Evolutionary conservation across 2,113 vertebrate species (phyloP).

Genomic region (Mustela nigripes): DNA sequence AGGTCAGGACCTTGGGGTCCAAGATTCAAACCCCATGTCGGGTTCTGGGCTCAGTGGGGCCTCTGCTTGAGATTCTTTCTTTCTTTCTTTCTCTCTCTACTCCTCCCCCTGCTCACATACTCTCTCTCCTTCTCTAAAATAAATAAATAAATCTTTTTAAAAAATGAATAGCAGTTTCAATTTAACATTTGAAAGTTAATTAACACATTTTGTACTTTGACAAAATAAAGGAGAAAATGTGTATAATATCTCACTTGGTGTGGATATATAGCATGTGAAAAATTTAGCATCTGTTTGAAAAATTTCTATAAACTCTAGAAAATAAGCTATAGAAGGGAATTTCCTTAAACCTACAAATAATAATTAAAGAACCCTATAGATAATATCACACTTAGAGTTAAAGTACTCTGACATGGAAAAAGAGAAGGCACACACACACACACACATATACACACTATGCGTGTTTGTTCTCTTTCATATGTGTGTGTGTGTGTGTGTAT

Average conservation of each 20-base stretch:
- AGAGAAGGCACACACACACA: too few species aligned
- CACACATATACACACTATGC: background rate
- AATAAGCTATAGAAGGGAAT: background rate
- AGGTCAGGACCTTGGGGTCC: background rate
- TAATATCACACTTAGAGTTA: background rate
- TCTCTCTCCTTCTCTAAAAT: background rate
- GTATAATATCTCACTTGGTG: background rate
- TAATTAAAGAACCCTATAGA: background rate
- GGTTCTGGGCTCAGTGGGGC: background rate
- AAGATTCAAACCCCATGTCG: background rate
- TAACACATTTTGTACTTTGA: background rate
- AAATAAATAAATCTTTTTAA: background rate
- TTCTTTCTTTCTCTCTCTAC: background rate
- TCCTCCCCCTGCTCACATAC: background rate
- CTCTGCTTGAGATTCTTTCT: background rate
- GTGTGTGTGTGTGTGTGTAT: too few species aligned
- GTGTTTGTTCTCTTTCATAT: too few species aligned
- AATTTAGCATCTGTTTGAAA: background rate
- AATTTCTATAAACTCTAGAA: background rate
- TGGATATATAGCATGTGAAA: background rate
- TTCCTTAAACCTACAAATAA: background rate
- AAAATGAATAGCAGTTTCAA: background rate
- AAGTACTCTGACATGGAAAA: too few species aligned
- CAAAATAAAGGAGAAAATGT: background rate
- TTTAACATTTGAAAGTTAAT: background rate